Base-by-base conservation (phyloP, 2,888 invertebrate species). In the Podotricha telesiphe region DNA sequence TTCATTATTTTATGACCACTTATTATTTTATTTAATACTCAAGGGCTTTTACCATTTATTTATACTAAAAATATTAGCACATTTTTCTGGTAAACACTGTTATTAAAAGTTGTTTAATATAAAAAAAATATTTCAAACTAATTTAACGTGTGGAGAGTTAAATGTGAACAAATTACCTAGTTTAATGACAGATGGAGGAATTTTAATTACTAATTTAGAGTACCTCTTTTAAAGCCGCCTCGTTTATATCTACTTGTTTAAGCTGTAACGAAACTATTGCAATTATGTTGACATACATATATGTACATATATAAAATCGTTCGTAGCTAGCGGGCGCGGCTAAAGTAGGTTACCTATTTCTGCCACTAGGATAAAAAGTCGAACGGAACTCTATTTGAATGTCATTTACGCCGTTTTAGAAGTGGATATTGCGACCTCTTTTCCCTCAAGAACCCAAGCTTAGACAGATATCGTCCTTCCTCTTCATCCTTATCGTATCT, bases 301-400 rank as follows among this genome's bases (percentile, higher is more conserved):
- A 6, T n/a, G n/a, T n/a, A n/a, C n/a, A n/a, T 28, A 82, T 72
- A 70, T 78, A 83, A 84, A 79, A 79, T 76, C 75, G 74, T 42
- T 76, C 74, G 73, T 70, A 73, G 64, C 80, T 80, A 62, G 47
- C 84, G 86, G 91, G 91, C 81, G 89, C 85, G 90, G 84, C 82
- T 78, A 82, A 90, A 89, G 85, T 91, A 83, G 91, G 91, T 91
- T 82, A 91, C 91, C 91, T 85, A 91, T 91, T 89, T 91, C 86
- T 84, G 65, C 40, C 68, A 50, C 70, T 65, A 78, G 78, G 78
- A 82, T 84, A 82, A 83, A 86, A 81, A 80, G 86, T 78, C 83
- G 78, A 78, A 83, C 77, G 79, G 73, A 78, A 79, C 80, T 77
- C 76, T 76, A 71, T 78, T 82, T 79, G 78, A 80, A 76, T 77